Percentiles rank a stretch among this genome's conserved stretches.
phyloP scores from a whole-genome alignment of 2,888 invertebrate species.

The Coenonympha arcania region DNA sequence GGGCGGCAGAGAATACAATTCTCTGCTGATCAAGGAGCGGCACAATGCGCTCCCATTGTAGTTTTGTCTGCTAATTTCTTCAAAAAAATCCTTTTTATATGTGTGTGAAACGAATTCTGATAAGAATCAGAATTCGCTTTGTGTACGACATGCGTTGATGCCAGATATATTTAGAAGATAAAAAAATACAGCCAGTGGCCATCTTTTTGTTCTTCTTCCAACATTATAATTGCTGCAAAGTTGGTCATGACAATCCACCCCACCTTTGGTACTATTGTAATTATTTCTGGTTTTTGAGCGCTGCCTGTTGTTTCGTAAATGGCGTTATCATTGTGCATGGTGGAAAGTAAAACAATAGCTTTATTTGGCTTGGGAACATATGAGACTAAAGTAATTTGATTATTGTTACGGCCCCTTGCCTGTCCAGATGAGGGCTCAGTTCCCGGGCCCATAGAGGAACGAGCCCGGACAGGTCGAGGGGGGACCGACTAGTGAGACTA shows the following conservation, averaged over 20 bases:
- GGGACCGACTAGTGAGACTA: no score
- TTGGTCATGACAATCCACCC: conserved; percentile 25
- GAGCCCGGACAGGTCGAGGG: no score
- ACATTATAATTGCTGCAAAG: conserved; percentile 29
- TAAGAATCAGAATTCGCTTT: no score
- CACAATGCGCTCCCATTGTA: background rate
- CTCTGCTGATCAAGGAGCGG: background rate
- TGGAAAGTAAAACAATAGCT: conserved; percentile 29
- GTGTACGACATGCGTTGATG: conserved; percentile 11
- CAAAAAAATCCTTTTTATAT: no score
- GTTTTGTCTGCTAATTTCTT: no score
- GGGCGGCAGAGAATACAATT: background rate
- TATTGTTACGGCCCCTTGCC: no score
- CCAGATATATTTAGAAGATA: conserved; percentile 23
- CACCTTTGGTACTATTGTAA: conserved; percentile 28
- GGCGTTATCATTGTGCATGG: conserved; percentile 25
- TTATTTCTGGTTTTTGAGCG: conserved; percentile 30
- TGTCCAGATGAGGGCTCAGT: no score
- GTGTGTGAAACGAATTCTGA: no score
- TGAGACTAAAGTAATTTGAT: conserved; percentile 19
- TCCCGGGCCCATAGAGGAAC: no score
- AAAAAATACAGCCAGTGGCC: conserved; percentile 28
- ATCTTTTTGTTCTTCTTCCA: conserved; percentile 29
- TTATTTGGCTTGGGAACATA: conserved; percentile 27
- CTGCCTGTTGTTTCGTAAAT: conserved; percentile 22